Base-by-base conservation (phyloP, 1,140 invertebrate species). In the Drosophila leontia region DNA sequence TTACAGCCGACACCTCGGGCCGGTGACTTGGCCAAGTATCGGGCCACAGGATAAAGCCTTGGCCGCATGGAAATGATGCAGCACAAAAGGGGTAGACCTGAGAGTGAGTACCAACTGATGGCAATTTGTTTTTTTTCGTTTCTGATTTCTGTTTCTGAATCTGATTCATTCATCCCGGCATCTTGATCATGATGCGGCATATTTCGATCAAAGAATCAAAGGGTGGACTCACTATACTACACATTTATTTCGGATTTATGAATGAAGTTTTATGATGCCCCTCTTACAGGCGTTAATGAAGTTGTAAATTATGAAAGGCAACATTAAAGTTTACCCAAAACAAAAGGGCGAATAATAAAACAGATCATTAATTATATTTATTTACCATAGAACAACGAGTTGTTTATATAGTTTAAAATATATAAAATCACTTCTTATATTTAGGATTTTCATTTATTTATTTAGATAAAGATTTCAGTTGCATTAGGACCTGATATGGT, bases 1-100 rank as follows among this genome's bases (percentile, higher is more conserved):
- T 92, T 88, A 91, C 80, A 92, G 91, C 92, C 92, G 92, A 92
- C 92, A 92, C 92, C 92, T 92, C 77, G 78, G 71, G 75, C 74
- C 48, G 56, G 55, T 62, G 37, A 62, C 64, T 65, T 70, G 48
- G 72, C 39, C 35, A 35, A 39, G 53, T 67, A 59, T 75, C 57
- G 62, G 78, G 61, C 67, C 48, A 72, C 80, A 85, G 82, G 82
- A 86, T 86, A 85, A 75, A 77, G 67, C 64, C 47, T 44, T 70
- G 37, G 45, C 53, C 53, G 69, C 75, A 87, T 87, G 83, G 84
- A 88, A 87, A 88, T 87, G 84, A 87, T 84, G 63, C 85, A 84
- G 84, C 84, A 84, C 50, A 84, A 87, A 84, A 79, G 71, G 76
- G 57, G 51, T 58, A 63, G 32, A 29, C 50, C 61, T n/a, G 51